Evolutionary conservation across 2,797 vertebrate genomes (phyloP).

Genomic region (Ctenopoma kingsleyae): DNA sequence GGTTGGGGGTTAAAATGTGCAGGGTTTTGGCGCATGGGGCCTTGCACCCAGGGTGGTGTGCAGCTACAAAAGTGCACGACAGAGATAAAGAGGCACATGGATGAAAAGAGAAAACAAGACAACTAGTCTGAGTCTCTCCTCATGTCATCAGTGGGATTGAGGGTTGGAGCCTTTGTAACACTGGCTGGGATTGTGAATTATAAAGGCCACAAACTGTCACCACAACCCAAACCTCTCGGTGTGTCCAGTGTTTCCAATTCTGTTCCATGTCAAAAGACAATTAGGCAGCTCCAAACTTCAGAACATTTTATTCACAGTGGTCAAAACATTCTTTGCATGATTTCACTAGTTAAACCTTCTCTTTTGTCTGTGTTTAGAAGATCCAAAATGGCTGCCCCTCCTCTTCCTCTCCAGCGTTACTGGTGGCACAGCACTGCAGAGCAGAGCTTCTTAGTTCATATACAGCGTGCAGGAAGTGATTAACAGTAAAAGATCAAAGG

Average conservation of each 20-base stretch:
- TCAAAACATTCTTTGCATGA: slow-evolving; percentile 10
- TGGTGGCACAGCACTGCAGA: slow-evolving; percentile 9
- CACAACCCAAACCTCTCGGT: slow-evolving; percentile 64
- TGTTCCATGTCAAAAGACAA: slow-evolving; percentile 48
- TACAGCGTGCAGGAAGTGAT: slow-evolving; percentile 90
- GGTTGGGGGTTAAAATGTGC: slow-evolving; percentile 46
- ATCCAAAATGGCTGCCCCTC: slow-evolving; percentile 64
- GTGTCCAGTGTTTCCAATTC: slow-evolving; percentile 33
- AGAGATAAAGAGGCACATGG: slow-evolving; percentile 20
- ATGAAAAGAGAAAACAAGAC: slow-evolving; percentile 42
- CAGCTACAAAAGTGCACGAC: not conserved
- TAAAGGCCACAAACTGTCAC: slow-evolving; percentile 63
- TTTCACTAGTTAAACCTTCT: slow-evolving; percentile 30
- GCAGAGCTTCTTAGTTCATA: slow-evolving; percentile 78
- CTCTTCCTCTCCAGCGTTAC: slow-evolving; percentile 48
- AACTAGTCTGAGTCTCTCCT: slow-evolving; percentile 31
- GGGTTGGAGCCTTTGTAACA: slow-evolving; percentile 50
- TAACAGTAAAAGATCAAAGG: slow-evolving; percentile 90
- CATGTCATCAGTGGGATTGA: slow-evolving; percentile 44
- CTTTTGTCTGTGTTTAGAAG: slow-evolving; percentile 53
- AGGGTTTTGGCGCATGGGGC: slow-evolving; percentile 32
- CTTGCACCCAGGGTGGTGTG: slow-evolving; percentile 14
- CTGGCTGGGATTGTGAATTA: slow-evolving; percentile 55
- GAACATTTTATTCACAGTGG: slow-evolving; percentile 23
- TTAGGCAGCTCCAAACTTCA: slow-evolving; percentile 30